phyloP scores from a whole-genome alignment of 2,888 invertebrate species.

The Ichneumoninae sp. region DNA sequence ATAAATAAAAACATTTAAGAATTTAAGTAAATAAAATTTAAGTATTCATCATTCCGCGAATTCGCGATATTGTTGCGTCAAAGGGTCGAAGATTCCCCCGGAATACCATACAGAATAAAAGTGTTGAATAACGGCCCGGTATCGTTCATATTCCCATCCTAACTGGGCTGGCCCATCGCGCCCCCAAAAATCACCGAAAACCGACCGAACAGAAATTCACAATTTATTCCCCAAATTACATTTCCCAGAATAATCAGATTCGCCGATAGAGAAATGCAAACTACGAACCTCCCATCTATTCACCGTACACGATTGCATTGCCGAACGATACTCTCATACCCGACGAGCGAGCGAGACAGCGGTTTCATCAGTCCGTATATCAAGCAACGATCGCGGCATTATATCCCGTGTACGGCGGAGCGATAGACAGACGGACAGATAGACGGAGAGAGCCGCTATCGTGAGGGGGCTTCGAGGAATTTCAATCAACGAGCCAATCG shows the following conservation, averaged over 20 bases:
- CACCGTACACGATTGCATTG: not conserved
- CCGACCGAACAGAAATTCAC: not conserved
- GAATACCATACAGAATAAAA: not conserved
- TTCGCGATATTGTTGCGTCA: too few species aligned
- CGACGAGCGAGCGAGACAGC: slow-evolving; percentile 18
- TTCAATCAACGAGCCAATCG: slow-evolving; percentile 65
- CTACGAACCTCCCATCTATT: not conserved
- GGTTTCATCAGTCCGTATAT: slow-evolving; percentile 55
- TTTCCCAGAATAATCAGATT: slow-evolving; percentile 1
- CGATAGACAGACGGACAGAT: slow-evolving; percentile 15
- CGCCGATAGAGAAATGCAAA: not conserved
- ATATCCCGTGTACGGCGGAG: slow-evolving; percentile 39
- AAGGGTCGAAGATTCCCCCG: too few species aligned
- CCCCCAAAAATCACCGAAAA: not conserved
- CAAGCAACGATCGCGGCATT: slow-evolving; percentile 62
- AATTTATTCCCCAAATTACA: slow-evolving; percentile 4
- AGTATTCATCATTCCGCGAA: not conserved
- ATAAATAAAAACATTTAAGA: not conserved
- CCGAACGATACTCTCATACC: not conserved
- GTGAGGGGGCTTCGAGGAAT: slow-evolving; percentile 45
- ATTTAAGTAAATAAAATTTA: too few species aligned
- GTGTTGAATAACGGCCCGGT: not conserved
- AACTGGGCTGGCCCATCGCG: not conserved
- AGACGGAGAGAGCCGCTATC: slow-evolving; percentile 20
- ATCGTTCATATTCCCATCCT: not conserved